A percentile compares a stretch with the other conserved stretches of the same genome.
Evolutionary conservation across 92 coral and sea anemone species (phyloP).

Genomic region (Siderastrea radians): DNA sequence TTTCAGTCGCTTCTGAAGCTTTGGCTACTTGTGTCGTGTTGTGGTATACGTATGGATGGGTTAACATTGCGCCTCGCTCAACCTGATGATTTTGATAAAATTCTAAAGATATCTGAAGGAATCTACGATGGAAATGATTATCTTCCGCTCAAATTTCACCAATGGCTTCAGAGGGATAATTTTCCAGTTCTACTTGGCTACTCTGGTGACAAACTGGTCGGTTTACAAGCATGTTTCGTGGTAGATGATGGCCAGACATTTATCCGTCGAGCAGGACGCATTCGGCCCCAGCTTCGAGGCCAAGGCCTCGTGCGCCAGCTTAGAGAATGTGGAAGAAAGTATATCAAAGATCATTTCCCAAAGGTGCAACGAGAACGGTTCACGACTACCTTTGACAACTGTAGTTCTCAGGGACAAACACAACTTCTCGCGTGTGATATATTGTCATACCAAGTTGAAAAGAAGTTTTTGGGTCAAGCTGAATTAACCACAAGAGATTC

Average conservation of each 20-base stretch:
- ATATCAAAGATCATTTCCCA: slow-evolving; percentile 69
- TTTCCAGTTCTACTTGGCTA: not conserved
- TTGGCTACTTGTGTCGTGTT: too few relatives aligned
- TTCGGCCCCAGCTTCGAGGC: slow-evolving; percentile 86
- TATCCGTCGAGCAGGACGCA: slow-evolving; percentile 85
- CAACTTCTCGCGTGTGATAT: slow-evolving; percentile 80
- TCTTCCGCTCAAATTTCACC: slow-evolving; percentile 42
- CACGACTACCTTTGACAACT: slow-evolving; percentile 75
- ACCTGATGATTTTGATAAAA: slow-evolving; percentile 25
- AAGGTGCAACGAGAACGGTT: slow-evolving; percentile 78
- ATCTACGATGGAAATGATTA: slow-evolving; percentile 57
- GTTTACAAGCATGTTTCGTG: slow-evolving; percentile 83
- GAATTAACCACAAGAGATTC: not conserved
- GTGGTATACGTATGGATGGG: too few relatives aligned
- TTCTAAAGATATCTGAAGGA: slow-evolving; percentile 47
- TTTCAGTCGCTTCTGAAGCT: too few relatives aligned
- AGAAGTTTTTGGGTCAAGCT: slow-evolving; percentile 10
- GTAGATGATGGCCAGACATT: slow-evolving; percentile 85
- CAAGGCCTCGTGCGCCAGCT: slow-evolving; percentile 78
- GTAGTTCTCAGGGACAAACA: slow-evolving; percentile 66
- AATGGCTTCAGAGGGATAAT: slow-evolving; percentile 25
- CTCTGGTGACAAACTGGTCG: slow-evolving; percentile 64
- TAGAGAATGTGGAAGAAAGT: slow-evolving; percentile 64
- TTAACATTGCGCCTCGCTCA: slow-evolving; percentile 51
- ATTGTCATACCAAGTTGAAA: slow-evolving; percentile 72